Percentiles rank a stretch among this genome's conserved stretches.
These are phyloP conservation scores for Ranitomeya imitator DNA, from an alignment of 2,113 vertebrate species.

Conservation along the genomic window DNA sequence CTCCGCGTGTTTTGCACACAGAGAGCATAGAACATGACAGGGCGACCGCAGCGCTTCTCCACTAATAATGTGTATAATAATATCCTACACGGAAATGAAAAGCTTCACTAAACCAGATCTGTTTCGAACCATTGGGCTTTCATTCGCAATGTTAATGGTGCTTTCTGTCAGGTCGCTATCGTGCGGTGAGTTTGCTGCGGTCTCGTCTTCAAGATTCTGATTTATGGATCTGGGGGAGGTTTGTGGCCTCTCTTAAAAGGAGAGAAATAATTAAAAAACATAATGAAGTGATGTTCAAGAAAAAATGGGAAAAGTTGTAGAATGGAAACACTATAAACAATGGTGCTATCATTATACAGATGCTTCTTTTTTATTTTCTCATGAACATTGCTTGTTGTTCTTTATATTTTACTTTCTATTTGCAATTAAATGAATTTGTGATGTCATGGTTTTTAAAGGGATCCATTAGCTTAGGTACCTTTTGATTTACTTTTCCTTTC, in stretches of 20 bases:
- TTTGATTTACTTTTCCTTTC: too few relatives aligned
- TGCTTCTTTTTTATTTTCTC: neutral
- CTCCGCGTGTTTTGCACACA: conserved; percentile 50
- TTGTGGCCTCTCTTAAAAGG: conserved; percentile 59
- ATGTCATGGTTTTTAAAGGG: too few relatives aligned
- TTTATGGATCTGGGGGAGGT: conserved; percentile 66
- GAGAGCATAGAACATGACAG: conserved; percentile 23
- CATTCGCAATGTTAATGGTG: conserved; percentile 62
- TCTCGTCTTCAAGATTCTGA: conserved; percentile 66
- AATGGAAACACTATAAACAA: neutral
- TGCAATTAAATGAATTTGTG: too few relatives aligned
- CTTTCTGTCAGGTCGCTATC: conserved; percentile 65
- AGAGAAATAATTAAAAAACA: neutral
- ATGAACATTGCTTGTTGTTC: too few relatives aligned
- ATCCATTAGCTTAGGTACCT: too few relatives aligned
- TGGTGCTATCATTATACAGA: neutral
- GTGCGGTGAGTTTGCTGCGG: conserved; percentile 60
- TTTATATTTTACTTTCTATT: too few relatives aligned
- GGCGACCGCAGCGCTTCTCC: conserved; percentile 60
- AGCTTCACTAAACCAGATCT: conserved; percentile 65
- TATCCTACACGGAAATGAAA: conserved; percentile 60
- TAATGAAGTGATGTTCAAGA: neutral
- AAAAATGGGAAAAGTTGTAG: neutral
- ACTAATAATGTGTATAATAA: conserved; percentile 62
- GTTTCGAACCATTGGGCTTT: conserved; percentile 64